A percentile compares a stretch with the other conserved stretches of the same genome.
These are phyloP conservation scores for Panthera tigris DNA, from an alignment of 2,113 vertebrate genomes.

Conservation along the genomic window DNA sequence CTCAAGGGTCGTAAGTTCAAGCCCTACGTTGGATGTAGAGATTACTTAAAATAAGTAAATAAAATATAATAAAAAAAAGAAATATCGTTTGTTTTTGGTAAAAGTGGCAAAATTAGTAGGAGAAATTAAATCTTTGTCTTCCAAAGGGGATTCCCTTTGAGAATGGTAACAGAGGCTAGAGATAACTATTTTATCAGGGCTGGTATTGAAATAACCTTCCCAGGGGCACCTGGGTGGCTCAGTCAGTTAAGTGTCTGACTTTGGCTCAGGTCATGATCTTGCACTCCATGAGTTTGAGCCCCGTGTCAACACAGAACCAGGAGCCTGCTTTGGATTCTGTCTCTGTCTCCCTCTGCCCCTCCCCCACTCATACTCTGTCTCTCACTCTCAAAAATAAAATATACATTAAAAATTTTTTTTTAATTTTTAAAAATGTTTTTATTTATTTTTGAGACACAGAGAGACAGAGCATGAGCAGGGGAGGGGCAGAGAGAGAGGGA, in stretches of 20 bases:
- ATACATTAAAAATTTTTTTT: too few relatives aligned
- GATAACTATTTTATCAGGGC: background rate
- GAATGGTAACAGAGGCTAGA: background rate
- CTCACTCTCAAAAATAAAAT: too few relatives aligned
- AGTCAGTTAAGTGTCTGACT: background rate
- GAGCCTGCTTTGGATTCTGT: too few relatives aligned
- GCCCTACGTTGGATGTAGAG: background rate
- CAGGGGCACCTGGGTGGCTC: background rate
- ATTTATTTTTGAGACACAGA: too few relatives aligned
- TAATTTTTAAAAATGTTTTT: too few relatives aligned
- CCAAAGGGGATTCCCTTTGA: background rate
- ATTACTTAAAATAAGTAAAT: background rate
- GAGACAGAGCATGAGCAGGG: too few relatives aligned
- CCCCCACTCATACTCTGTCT: too few relatives aligned
- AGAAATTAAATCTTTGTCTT: background rate
- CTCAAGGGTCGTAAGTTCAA: background rate
- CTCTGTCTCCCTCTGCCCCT: too few relatives aligned
- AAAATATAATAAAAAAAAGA: background rate
- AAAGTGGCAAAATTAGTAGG: background rate
- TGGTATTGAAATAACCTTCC: conserved; percentile 11
- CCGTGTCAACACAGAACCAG: too few relatives aligned
- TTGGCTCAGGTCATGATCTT: too few relatives aligned
- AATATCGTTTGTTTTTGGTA: background rate
- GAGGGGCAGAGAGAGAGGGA: too few relatives aligned
- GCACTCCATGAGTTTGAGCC: too few relatives aligned